Evolutionary conservation across 64 coral and sea anemone species (phyloP).

Genomic region (Astreopora myriophthalma): DNA sequence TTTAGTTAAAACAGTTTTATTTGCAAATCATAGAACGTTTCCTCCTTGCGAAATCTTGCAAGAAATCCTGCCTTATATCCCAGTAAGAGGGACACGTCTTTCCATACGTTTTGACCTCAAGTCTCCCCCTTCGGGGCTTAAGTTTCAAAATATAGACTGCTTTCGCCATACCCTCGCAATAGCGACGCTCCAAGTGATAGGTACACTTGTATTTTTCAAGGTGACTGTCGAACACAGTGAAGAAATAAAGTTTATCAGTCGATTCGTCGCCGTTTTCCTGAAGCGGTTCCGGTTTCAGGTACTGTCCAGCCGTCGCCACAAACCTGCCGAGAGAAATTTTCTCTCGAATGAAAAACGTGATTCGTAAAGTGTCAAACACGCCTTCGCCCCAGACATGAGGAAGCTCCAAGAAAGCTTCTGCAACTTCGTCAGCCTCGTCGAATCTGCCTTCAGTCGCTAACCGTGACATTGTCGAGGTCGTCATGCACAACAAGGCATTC

Average conservation of each 20-base stretch:
- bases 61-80: constrained; percentile 53
- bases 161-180: constrained; percentile 18
- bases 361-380: constrained; percentile 27
- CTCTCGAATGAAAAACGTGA: constrained; percentile 52
- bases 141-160: constrained; percentile 30
- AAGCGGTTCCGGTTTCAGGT: constrained; percentile 50
- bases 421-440: constrained; percentile 51
- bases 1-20: too few relatives aligned
- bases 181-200: constrained; percentile 62
- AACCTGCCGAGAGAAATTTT: constrained; percentile 46
- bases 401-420: constrained; percentile 23
- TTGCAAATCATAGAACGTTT: constrained; percentile 14
- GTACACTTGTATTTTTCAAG: constrained; percentile 33
- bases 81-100: constrained; percentile 49
- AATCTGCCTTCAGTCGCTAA: constrained; percentile 26
- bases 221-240: constrained; percentile 28
- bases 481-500: constrained; percentile 6
- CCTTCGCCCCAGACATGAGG: constrained; percentile 12
- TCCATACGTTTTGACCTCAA: constrained; percentile 27
- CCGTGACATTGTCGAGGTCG: constrained; percentile 11
- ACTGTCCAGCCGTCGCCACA: constrained; percentile 40
- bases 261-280: constrained; percentile 34
- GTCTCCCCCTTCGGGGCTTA: background rate
- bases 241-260: constrained; percentile 42
- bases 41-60: constrained; percentile 51